Percentiles rank a stretch among this genome's conserved stretches.
phyloP scores from a whole-genome alignment of 35 echinoderm and acorn worm species.

The Diadema setosum region DNA sequence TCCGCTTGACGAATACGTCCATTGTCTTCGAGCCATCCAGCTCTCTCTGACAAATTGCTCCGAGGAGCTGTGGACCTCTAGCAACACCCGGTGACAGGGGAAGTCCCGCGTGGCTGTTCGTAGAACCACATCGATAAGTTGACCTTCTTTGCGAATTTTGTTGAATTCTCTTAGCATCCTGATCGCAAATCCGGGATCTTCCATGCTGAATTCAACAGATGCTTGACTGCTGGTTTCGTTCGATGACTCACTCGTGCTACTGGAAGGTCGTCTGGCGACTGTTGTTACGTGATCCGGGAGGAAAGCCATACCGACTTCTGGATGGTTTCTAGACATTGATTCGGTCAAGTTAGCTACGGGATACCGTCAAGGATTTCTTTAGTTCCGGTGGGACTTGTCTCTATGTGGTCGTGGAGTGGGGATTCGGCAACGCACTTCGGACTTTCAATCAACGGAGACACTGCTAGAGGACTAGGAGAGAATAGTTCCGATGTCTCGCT shows the following conservation, averaged over 20 bases:
- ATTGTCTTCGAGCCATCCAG: constrained; percentile 53
- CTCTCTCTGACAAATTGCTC: constrained; percentile 42
- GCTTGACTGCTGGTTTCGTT: background rate
- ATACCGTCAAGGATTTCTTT: background rate
- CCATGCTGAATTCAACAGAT: constrained; percentile 15
- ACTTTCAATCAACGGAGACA: background rate
- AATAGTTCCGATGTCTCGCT: background rate
- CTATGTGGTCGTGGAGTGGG: background rate
- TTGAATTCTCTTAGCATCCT: constrained; percentile 51
- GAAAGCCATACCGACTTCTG: background rate
- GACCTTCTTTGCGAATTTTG: constrained; percentile 54
- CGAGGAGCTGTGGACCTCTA: constrained; percentile 58
- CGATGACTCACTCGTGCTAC: constrained; percentile 33
- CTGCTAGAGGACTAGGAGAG: background rate
- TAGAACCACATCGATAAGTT: constrained; percentile 73
- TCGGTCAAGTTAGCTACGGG: background rate
- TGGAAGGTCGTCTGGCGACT: background rate
- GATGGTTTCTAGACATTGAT: background rate
- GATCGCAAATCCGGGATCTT: constrained; percentile 30
- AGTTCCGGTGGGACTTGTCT: background rate
- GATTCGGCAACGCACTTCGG: background rate
- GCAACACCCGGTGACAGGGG: constrained; percentile 70
- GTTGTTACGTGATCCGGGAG: background rate
- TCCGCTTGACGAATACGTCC: constrained; percentile 75
- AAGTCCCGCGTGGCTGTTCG: constrained; percentile 69